These are phyloP conservation scores for Schizaphis graminum DNA, from an alignment of 2,888 invertebrate genomes.

Conservation along the genomic window DNA sequence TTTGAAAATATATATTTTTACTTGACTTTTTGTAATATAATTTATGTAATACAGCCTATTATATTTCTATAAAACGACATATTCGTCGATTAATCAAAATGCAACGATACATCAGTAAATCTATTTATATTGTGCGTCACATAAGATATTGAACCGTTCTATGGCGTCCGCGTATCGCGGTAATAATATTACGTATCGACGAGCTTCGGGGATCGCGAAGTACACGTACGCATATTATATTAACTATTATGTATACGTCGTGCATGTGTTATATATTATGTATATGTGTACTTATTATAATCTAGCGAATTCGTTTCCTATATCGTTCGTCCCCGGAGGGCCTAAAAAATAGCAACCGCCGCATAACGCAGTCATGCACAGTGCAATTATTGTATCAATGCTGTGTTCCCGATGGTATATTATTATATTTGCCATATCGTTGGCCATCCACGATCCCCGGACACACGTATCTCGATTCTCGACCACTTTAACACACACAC, in stretches of 20 bases:
- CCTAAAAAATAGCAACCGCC: neutral
- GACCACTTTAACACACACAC: neutral
- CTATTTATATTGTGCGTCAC: neutral
- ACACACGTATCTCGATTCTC: neutral
- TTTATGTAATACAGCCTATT: too few species aligned
- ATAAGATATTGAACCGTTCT: neutral
- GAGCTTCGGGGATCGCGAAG: neutral
- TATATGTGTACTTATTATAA: neutral
- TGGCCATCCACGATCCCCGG: neutral
- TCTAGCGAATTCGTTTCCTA: neutral
- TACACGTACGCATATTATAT: neutral
- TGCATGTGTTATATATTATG: neutral
- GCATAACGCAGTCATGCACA: neutral
- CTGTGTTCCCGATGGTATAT: constrained; percentile 7
- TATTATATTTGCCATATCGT: constrained; percentile 8
- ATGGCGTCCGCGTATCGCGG: neutral
- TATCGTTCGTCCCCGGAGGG: neutral
- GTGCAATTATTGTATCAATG: constrained; percentile 40
- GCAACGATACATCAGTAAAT: neutral
- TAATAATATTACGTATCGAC: constrained; percentile 1
- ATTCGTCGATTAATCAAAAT: neutral
- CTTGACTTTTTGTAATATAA: neutral
- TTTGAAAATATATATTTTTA: neutral
- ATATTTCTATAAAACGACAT: neutral
- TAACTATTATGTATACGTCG: neutral